Base-by-base conservation (phyloP, 2,888 invertebrate species). In the Cryptocephalus primarius region DNA sequence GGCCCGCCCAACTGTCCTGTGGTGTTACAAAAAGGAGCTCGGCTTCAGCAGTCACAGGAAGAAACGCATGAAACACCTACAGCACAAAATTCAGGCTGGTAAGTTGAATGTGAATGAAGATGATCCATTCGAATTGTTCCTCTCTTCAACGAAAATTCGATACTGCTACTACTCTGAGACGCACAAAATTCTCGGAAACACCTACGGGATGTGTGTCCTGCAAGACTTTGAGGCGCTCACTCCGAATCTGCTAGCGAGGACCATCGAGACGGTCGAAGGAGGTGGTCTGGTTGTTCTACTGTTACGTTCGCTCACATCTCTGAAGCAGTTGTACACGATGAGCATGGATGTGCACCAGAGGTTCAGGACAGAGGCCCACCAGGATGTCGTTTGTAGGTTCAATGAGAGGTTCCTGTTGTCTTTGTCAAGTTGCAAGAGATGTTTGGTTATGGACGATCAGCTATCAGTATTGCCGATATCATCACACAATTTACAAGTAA, bases 281-380 rank as follows among this genome's bases (percentile, higher is more conserved):
- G 70, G 70, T 44, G 70, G 70, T 11, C 75, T 97, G 0, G 80
- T 99, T 46, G 83, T 96, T 42, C 76, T 99, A 50, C 74, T 99
- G 8, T 74, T 99, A 10, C 83, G 88, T 63, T 81, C 86, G 0
- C 77, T 99, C 63, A 78, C 80, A 46, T 96, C 96, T 0, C 73
- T 99, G 22, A 84, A 91, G 63, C 96, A 99, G 67, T 75, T 99
- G 4, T 97, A 90, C 66, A 88, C 96, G 0, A 86, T 99, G 77
- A 85, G 85, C 53, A 99, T 99, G 99, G 99, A 99, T 75, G 95
- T 99, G 1, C 99, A 99, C 74, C 83, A 90, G 53, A 78, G 91
- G 57, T 94, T 89, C 66, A 80, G 96, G 55, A 99, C 97, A 0
- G 96, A 97, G 73, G 88, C 94, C 0, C 90, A 96, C 66, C 82